A percentile compares a stretch with the other conserved stretches of the same genome.
These are phyloP conservation scores for Graphium colonna DNA, from an alignment of 2,888 invertebrate genomes.

Conservation along the genomic window DNA sequence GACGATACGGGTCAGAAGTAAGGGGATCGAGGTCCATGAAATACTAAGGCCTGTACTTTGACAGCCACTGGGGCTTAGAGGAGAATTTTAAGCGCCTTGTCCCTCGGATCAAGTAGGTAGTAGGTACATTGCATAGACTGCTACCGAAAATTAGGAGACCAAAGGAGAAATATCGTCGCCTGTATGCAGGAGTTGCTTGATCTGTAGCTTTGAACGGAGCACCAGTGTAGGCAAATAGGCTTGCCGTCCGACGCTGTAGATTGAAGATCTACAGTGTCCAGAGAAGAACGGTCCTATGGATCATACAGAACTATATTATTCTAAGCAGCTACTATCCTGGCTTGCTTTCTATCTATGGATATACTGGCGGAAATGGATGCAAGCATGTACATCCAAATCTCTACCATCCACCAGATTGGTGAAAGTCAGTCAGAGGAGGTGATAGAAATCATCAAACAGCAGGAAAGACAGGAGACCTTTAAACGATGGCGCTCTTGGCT, in stretches of 20 bases:
- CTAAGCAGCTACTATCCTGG: conserved; percentile 9
- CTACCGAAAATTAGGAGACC: conserved; percentile 17
- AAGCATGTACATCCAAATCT: conserved; percentile 5
- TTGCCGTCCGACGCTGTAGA: no score
- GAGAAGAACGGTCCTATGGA: neutral
- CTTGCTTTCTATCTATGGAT: no score
- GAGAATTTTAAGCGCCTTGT: conserved; percentile 20
- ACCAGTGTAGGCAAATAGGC: neutral
- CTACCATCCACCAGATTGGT: neutral
- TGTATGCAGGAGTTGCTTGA: neutral
- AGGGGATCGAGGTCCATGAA: no score
- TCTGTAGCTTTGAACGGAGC: no score
- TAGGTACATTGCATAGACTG: conserved; percentile 20
- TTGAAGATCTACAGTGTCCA: no score
- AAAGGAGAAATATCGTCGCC: conserved; percentile 1
- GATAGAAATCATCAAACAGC: no score
- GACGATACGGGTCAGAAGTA: no score
- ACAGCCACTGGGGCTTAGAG: conserved; percentile 22
- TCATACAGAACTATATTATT: conserved; percentile 12
- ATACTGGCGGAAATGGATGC: no score
- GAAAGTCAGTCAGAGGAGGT: neutral
- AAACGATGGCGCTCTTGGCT: no score
- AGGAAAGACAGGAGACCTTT: neutral
- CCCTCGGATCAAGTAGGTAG: conserved; percentile 10
- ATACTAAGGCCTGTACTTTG: no score